A percentile compares a stretch with the other conserved stretches of the same genome.
Conservation (phyloP, 2,888 invertebrate genomes). For the Mesochorus sp. region DNA sequence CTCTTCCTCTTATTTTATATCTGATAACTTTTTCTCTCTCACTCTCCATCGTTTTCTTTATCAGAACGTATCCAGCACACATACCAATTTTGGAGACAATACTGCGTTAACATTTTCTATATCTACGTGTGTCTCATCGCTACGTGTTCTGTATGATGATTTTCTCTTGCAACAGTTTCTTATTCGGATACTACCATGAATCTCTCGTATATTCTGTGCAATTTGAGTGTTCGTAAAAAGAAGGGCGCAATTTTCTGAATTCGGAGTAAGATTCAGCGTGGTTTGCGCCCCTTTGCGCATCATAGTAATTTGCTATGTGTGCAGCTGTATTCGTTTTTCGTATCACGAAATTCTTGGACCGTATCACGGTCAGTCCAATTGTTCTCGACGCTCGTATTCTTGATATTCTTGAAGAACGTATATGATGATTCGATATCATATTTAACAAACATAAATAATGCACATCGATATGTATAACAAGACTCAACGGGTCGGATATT, state of each 20-base stretch:
- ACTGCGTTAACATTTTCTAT: slow-evolving; percentile 32
- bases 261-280: not conserved
- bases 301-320: slow-evolving; percentile 15
- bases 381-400: slow-evolving; percentile 14
- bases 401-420: slow-evolving; percentile 1
- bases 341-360: slow-evolving; percentile 48
- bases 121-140: slow-evolving; percentile 14
- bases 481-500: too few relatives aligned
- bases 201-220: slow-evolving; percentile 26
- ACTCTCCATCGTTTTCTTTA: not conserved
- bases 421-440: slow-evolving; percentile 19
- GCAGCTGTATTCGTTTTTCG: slow-evolving; percentile 49
- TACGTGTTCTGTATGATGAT: slow-evolving; percentile 63
- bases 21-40: slow-evolving; percentile 25
- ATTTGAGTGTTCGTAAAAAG: not conserved
- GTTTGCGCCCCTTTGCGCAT: not conserved
- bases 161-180: slow-evolving; percentile 32
- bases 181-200: slow-evolving; percentile 7
- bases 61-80: slow-evolving; percentile 2
- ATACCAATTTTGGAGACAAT: slow-evolving; percentile 41
- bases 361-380: slow-evolving; percentile 47
- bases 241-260: not conserved
- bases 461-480: too few relatives aligned
- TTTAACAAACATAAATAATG: slow-evolving; percentile 23
- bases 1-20: slow-evolving; percentile 5